Evolutionary conservation across 2,113 vertebrate genomes (phyloP).

Genomic region (Gadus macrocephalus): DNA sequence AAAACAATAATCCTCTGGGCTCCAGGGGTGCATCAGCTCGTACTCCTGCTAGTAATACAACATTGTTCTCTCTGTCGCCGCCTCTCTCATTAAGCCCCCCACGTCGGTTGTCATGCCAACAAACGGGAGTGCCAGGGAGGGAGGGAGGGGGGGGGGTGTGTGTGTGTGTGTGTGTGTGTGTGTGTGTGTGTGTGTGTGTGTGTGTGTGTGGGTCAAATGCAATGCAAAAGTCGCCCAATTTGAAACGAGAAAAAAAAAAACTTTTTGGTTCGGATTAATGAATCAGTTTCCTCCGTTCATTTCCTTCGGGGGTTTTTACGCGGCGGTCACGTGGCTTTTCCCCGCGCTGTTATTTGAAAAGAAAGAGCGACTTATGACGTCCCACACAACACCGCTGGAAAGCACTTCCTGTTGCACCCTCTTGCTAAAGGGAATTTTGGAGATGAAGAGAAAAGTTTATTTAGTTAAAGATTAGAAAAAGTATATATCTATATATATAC

Average conservation of each 20-base stretch:
- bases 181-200: conserved; percentile 8
- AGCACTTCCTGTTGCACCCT: conserved; percentile 50
- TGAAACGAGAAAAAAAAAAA: not conserved
- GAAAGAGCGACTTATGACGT: too few relatives aligned
- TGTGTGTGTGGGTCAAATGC: conserved; percentile 18
- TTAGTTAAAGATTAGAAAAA: conserved; percentile 65
- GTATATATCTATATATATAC: conserved; percentile 24
- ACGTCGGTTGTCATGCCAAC: too few relatives aligned
- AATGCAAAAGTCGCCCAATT: conserved; percentile 24
- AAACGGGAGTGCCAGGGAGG: too few relatives aligned
- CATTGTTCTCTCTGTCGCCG: too few relatives aligned
- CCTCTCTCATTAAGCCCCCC: too few relatives aligned
- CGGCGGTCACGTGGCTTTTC: conserved; percentile 33
- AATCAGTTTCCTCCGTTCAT: conserved; percentile 35
- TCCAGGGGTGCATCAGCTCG: too few relatives aligned
- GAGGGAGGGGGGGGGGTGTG: not conserved
- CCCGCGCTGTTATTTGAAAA: not conserved
- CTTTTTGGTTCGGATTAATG: conserved; percentile 56
- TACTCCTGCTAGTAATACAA: too few relatives aligned
- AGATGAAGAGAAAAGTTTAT: conserved; percentile 48
- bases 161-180: conserved; percentile 16
- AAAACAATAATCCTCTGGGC: too few relatives aligned
- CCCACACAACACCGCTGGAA: conserved; percentile 36
- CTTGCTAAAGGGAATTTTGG: conserved; percentile 59
- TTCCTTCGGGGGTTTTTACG: conserved; percentile 46